These are phyloP conservation scores for Andrena cerasifolii DNA, from an alignment of 1,140 invertebrate species.

Conservation along the genomic window DNA sequence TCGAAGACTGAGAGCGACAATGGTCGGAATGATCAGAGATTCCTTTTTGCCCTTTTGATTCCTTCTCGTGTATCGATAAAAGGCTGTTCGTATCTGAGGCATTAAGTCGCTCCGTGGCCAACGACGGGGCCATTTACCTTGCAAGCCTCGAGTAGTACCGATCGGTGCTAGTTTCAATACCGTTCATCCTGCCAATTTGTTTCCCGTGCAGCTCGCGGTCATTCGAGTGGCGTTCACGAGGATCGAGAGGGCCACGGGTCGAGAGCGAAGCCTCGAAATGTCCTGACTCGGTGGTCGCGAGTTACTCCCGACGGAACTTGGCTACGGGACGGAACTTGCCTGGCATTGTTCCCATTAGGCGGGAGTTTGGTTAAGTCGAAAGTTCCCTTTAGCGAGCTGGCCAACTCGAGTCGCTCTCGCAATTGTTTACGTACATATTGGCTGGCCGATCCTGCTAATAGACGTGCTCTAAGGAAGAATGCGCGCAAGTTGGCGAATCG, in stretches of 20 bases:
- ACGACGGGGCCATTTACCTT: neutral
- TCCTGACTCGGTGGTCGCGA: constrained; percentile 10
- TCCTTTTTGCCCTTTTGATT: too few species aligned
- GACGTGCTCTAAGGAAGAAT: neutral
- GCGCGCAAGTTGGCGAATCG: neutral
- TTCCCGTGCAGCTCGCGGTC: constrained; percentile 24
- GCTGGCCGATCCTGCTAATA: constrained; percentile 14
- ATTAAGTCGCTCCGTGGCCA: too few species aligned
- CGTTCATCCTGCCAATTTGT: constrained; percentile 40
- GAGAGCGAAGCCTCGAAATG: neutral
- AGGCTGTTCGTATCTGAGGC: too few species aligned
- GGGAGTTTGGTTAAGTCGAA: constrained; percentile 20
- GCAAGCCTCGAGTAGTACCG: constrained; percentile 12
- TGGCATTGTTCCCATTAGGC: constrained; percentile 45
- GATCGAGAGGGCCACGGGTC: constrained; percentile 6
- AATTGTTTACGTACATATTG: constrained; percentile 43
- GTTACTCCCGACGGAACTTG: constrained; percentile 18
- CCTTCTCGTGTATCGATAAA: too few species aligned
- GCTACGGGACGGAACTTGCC: constrained; percentile 10
- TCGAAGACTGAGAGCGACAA: too few species aligned
- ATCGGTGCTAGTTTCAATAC: constrained; percentile 25
- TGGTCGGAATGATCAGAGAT: too few species aligned
- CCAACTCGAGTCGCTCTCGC: constrained; percentile 1
- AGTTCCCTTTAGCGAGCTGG: neutral
- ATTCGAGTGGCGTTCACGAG: constrained; percentile 2